Conservation (phyloP, 2,113 vertebrate species). For the Macaca nemestrina region DNA sequence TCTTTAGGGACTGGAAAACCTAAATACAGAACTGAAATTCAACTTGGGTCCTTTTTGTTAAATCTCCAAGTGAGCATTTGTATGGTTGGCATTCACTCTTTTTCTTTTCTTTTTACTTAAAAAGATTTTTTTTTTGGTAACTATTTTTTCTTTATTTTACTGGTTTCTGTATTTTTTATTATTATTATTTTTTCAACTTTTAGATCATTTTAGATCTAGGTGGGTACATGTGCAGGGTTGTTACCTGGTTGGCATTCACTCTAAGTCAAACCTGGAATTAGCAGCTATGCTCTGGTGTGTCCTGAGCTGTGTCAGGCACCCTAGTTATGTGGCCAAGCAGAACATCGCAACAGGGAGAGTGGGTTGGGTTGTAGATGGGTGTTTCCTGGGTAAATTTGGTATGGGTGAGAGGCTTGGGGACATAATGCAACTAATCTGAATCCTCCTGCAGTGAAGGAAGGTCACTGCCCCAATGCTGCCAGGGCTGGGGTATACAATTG, state of each 20-base stretch:
- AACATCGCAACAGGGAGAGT: neutral
- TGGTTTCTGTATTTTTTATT: too few relatives aligned
- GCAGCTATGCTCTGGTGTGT: accelerated
- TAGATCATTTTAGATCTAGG: too few relatives aligned
- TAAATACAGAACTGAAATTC: neutral
- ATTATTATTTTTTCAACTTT: too few relatives aligned
- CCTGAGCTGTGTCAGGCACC: neutral
- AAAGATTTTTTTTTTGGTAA: too few relatives aligned
- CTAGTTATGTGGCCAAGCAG: neutral
- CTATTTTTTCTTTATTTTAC: too few relatives aligned
- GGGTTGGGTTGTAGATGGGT: neutral
- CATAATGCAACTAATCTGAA: neutral
- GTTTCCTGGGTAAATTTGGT: neutral
- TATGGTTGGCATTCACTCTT: neutral
- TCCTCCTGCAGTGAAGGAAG: neutral
- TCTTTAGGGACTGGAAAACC: neutral
- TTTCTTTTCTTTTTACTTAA: too few relatives aligned
- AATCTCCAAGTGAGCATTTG: neutral
- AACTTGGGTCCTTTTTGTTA: neutral
- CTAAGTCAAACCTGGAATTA: neutral
- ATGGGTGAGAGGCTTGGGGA: neutral
- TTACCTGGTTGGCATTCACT: neutral
- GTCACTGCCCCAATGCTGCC: neutral
- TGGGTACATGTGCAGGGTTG: too few relatives aligned
- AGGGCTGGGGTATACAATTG: neutral